phyloP scores from a whole-genome alignment of 1,140 invertebrate species.

The Grapholita molesta region DNA sequence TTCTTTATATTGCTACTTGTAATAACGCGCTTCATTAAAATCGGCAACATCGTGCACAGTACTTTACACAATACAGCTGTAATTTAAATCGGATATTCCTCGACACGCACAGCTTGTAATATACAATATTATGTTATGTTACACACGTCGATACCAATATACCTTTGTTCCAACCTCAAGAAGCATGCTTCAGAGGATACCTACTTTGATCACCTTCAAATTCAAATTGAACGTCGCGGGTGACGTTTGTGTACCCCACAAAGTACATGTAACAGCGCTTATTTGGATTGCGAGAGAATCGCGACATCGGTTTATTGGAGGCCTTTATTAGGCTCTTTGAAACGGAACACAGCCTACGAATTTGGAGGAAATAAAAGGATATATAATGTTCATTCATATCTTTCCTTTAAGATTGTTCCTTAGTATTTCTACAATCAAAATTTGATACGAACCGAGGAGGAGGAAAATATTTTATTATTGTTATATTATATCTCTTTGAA shows the following conservation, averaged over 20 bases:
- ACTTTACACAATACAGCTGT: no score
- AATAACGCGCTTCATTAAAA: no score
- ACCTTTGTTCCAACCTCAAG: background rate
- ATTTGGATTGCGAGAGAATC: constrained; percentile 5
- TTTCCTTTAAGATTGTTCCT: background rate
- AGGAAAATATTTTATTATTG: background rate
- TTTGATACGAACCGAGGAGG: background rate
- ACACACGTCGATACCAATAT: no score
- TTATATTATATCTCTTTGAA: background rate
- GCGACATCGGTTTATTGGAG: constrained; percentile 6
- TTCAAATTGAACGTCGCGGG: background rate
- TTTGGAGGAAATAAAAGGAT: background rate
- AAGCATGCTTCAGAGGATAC: background rate
- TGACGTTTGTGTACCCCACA: background rate
- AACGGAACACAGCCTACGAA: background rate
- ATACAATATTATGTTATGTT: no score
- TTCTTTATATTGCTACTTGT: no score
- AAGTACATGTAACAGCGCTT: background rate
- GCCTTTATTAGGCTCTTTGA: background rate
- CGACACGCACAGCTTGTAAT: no score
- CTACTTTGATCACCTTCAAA: constrained; percentile 14
- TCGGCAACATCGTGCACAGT: no score
- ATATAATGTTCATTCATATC: background rate
- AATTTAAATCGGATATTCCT: no score
- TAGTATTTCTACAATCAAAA: background rate